Evolutionary conservation across 30 jellyfish, hydroid and myxozoan species (phyloP), one percentile per base, ranked within the genome.

Genomic region (Pseudorhiza aurosa): DNA sequence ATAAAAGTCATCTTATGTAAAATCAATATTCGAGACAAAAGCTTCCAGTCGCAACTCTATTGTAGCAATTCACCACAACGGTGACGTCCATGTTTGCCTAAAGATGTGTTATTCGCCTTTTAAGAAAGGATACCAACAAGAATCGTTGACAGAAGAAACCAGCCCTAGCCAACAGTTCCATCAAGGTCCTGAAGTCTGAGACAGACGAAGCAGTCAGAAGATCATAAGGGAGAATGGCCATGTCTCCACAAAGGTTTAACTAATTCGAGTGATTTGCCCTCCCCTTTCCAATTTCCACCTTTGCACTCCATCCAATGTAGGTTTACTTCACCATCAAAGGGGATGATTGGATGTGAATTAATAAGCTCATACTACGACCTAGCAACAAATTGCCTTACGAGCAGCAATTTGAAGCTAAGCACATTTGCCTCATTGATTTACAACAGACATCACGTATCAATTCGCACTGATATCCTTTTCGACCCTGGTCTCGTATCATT

Each of bases 401-500:
- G 62, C 62, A 47, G 25, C 25, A 15, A 47, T 47, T 15, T 47
- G 2, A 6, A 17, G 12, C 62, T 47, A 22, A 47, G n/a, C 62
- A 47, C 26, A 12, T 18, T 68, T 22, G 29, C 15, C 21, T n/a
- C 18, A n/a, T 39, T 46, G 49, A 21, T 15, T 31, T 18, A 11
- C 33, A 44, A 68, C 62, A 27, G 82, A 46, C 40, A 44, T 44
- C 67, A 25, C 28, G 5, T 47, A 47, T 47, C n/a, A 22, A 6
- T 47, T 26, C 9, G 62, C 2, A 47, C n/a, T 47, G 25, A 15
- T 47, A 47, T 24, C 53, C 53, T 60, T 27, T 26, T 8, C 75
- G 35, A 29, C 27, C n/a, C 5, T 47, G 31, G 75, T 60, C 75
- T 60, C 53, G 17, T 39, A 26, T 35, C 82, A 22, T 65, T 68